phyloP scores from a whole-genome alignment of 2,797 vertebrate species.

The Ctenopoma multispine region DNA sequence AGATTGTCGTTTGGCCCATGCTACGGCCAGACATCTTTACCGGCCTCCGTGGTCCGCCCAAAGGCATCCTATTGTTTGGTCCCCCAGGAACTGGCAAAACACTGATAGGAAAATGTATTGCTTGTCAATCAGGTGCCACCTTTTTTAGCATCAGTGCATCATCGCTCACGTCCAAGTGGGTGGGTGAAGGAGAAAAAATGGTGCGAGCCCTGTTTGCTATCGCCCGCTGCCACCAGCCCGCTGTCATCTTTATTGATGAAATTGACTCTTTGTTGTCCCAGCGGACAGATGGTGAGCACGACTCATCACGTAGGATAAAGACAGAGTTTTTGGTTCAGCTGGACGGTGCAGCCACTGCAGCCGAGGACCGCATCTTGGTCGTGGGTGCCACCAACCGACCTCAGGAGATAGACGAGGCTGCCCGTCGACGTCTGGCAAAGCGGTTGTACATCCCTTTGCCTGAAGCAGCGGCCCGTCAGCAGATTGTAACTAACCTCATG shows the following conservation, averaged over 20 bases:
- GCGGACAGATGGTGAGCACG: conserved; percentile 94
- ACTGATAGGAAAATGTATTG: conserved; percentile 97
- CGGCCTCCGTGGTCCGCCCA: conserved; percentile 94
- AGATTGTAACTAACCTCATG: conserved; percentile 92
- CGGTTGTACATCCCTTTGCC: conserved; percentile 95
- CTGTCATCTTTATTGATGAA: conserved; percentile 98
- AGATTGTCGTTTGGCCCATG: conserved; percentile 99
- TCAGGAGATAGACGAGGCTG: conserved; percentile 97
- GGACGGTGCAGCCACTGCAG: conserved; percentile 93
- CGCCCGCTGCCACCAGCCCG: conserved; percentile 94
- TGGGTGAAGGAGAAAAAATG: conserved; percentile 98
- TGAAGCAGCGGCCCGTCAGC: conserved; percentile 87
- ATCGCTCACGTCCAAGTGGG: conserved; percentile 98
- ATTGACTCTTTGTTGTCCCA: conserved; percentile 97
- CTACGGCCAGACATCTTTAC: conserved; percentile 97
- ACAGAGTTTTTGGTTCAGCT: conserved; percentile 97
- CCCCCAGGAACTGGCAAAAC: conserved; percentile 98
- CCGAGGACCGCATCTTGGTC: conserved; percentile 95
- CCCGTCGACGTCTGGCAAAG: conserved; percentile 92
- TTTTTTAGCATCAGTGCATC: conserved; percentile 99
- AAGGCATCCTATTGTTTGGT: conserved; percentile 96
- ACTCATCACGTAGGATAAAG: conserved; percentile 96
- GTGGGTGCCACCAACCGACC: conserved; percentile 98
- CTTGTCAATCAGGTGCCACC: conserved; percentile 95
- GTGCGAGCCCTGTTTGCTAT: conserved; percentile 94